These are phyloP conservation scores for Notothenia rossii DNA, from an alignment of 2,113 vertebrate genomes.

Conservation along the genomic window DNA sequence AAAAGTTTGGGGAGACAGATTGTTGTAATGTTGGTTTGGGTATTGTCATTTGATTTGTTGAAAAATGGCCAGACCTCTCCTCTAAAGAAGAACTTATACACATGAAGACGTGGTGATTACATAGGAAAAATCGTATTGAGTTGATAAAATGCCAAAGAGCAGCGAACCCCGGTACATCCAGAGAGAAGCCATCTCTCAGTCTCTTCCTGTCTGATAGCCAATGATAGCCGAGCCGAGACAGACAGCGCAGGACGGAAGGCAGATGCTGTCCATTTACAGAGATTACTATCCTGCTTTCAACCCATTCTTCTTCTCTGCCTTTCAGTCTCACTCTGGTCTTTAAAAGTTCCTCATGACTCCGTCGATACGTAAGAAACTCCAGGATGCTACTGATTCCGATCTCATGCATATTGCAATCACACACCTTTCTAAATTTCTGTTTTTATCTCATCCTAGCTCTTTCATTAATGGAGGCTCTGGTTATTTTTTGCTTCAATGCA, in stretches of 20 bases:
- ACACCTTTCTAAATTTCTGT: background rate
- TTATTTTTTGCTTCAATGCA: slow-evolving; percentile 39
- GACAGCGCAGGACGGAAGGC: slow-evolving; percentile 52
- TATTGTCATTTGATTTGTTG: background rate
- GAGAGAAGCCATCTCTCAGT: slow-evolving; percentile 38
- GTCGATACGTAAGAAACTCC: background rate
- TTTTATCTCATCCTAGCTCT: background rate
- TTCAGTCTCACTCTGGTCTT: slow-evolving; percentile 14
- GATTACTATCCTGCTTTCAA: slow-evolving; percentile 35
- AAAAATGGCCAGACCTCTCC: background rate
- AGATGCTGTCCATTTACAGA: slow-evolving; percentile 59
- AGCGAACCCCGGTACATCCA: background rate
- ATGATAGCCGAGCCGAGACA: slow-evolving; percentile 67
- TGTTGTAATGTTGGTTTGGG: background rate
- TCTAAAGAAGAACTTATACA: slow-evolving; percentile 2
- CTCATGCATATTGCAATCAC: background rate
- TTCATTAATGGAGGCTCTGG: slow-evolving; percentile 2
- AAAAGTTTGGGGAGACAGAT: background rate
- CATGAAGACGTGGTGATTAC: slow-evolving; percentile 1
- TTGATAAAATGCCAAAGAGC: slow-evolving; percentile 41
- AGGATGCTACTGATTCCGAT: background rate
- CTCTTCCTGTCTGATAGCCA: slow-evolving; percentile 60
- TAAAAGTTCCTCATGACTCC: slow-evolving; percentile 16
- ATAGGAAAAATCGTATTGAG: slow-evolving; percentile 5
- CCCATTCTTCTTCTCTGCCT: slow-evolving; percentile 26